Conservation (phyloP, 2,888 invertebrate species). For the Quadriops clusia region DNA sequence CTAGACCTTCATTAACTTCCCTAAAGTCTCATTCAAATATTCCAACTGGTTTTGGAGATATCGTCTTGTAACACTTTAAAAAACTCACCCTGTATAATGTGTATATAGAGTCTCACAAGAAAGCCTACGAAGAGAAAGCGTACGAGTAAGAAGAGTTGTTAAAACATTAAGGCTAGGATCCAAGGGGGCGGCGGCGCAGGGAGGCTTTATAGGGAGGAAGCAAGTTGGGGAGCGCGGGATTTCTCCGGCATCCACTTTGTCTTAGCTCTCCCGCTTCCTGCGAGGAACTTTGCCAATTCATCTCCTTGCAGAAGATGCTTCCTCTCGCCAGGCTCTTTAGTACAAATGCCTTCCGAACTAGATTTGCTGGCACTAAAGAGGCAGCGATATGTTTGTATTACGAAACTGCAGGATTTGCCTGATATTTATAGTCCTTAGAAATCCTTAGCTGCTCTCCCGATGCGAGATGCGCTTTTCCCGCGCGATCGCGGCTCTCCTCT, state of each 20-base stretch:
- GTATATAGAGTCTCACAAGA: too few species aligned
- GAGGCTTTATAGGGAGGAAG: too few species aligned
- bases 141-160: too few species aligned
- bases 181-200: too few species aligned
- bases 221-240: slow-evolving; percentile 16
- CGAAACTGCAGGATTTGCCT: slow-evolving; percentile 28
- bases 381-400: slow-evolving; percentile 35
- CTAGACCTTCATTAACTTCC: too few species aligned
- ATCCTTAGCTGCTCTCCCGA: slow-evolving; percentile 13
- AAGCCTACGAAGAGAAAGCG: too few species aligned
- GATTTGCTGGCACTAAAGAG: slow-evolving; percentile 33
- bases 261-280: slow-evolving; percentile 33
- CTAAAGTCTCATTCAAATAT: too few species aligned
- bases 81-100: too few species aligned
- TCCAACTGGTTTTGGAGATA: too few species aligned
- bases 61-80: too few species aligned
- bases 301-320: slow-evolving; percentile 34
- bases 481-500: background rate
- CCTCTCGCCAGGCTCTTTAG: slow-evolving; percentile 33
- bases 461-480: slow-evolving; percentile 20
- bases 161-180: too few species aligned
- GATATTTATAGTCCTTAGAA: slow-evolving; percentile 22
- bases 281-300: slow-evolving; percentile 34
- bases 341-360: slow-evolving; percentile 37
- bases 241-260: slow-evolving; percentile 35